These are phyloP conservation scores for Nycticorax nycticorax DNA, from an alignment of 2,113 vertebrate genomes.

Conservation along the genomic window DNA sequence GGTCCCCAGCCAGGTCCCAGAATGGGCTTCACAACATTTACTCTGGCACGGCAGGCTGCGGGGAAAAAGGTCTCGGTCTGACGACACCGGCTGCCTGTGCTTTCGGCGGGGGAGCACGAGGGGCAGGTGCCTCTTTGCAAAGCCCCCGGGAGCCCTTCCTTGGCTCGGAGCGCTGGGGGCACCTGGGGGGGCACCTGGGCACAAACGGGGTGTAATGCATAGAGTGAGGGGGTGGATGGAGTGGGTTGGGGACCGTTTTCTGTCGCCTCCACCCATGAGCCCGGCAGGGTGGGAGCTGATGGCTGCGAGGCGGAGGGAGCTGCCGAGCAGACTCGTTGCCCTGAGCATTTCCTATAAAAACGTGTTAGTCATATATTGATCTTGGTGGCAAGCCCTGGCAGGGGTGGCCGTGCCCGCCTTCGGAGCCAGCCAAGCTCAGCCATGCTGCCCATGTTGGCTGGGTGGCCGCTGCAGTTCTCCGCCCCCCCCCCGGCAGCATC, in stretches of 20 bases:
- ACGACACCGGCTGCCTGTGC: background rate
- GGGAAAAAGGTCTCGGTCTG: slow-evolving; percentile 21
- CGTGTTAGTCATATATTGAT: background rate
- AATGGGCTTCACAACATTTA: slow-evolving; percentile 49
- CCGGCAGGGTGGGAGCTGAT: background rate
- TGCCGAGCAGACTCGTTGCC: background rate
- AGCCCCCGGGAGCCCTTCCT: background rate
- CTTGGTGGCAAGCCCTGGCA: slow-evolving; percentile 18
- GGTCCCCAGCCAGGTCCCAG: slow-evolving; percentile 35
- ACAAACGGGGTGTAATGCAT: background rate
- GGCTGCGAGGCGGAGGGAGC: background rate
- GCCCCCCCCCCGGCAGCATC: background rate
- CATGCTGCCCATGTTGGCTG: background rate
- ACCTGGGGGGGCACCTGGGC: background rate
- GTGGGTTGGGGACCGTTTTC: rapidly evolving
- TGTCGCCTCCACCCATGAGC: rapidly evolving
- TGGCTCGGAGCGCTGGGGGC: background rate
- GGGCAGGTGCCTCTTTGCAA: background rate
- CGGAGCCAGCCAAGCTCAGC: background rate
- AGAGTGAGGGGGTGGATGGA: background rate
- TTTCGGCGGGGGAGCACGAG: background rate
- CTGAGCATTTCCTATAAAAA: background rate
- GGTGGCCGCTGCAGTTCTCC: background rate
- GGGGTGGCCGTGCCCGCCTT: background rate
- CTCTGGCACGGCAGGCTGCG: slow-evolving; percentile 17